Percentiles rank a stretch among this genome's conserved stretches.
Conservation (phyloP, 2,888 invertebrate genomes). For the Melanostoma scalare region DNA sequence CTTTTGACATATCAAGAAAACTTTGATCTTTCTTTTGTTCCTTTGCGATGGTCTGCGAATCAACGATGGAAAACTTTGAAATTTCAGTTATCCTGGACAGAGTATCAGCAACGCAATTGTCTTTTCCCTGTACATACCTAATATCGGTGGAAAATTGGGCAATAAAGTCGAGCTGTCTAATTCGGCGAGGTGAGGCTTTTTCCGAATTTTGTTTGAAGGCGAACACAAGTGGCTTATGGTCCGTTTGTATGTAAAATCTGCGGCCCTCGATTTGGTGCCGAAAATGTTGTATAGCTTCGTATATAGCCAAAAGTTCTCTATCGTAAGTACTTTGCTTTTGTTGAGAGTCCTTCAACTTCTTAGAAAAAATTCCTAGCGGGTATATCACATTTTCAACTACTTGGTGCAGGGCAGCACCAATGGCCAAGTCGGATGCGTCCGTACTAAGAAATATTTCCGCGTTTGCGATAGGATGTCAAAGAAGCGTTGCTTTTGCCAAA, state of each 20-base stretch:
- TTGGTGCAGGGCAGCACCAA: constrained; percentile 65
- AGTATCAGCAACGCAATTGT: constrained; percentile 48
- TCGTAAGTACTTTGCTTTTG: constrained; percentile 78
- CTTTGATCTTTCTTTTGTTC: constrained; percentile 38
- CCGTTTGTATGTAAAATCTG: constrained; percentile 57
- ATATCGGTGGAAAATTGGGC: constrained; percentile 52
- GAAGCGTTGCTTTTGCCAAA: constrained; percentile 44
- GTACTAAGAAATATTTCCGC: constrained; percentile 37
- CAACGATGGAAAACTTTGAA: not conserved
- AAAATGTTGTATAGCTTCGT: constrained; percentile 76
- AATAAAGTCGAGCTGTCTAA: constrained; percentile 77
- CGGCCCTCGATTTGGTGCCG: constrained; percentile 69
- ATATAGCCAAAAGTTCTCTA: constrained; percentile 79
- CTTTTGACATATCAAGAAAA: not conserved
- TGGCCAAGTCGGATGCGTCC: constrained; percentile 59
- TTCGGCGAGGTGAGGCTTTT: constrained; percentile 77
- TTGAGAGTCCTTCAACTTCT: constrained; percentile 76
- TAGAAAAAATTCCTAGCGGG: constrained; percentile 75
- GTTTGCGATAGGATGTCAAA: constrained; percentile 26
- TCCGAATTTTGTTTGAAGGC: constrained; percentile 76
- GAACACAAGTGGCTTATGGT: constrained; percentile 70
- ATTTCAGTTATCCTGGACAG: constrained; percentile 69
- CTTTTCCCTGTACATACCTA: constrained; percentile 39
- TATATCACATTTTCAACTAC: constrained; percentile 40
- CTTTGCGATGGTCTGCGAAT: constrained; percentile 19